These are phyloP conservation scores for Eupeodes luniger DNA, from an alignment of 2,888 invertebrate genomes.

Conservation along the genomic window DNA sequence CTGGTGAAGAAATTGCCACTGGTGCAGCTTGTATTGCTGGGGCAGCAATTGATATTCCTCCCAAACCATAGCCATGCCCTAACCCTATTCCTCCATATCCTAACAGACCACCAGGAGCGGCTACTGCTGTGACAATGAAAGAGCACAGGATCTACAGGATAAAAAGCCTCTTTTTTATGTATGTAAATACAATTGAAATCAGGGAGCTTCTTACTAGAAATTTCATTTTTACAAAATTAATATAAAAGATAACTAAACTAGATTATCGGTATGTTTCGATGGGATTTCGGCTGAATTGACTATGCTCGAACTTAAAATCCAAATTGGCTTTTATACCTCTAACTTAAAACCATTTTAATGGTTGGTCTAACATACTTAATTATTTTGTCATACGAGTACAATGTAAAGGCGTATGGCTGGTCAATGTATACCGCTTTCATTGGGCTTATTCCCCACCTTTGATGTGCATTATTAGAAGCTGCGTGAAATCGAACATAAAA, in stretches of 20 bases:
- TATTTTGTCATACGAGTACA: constrained; percentile 8
- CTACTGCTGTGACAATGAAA: constrained; percentile 77
- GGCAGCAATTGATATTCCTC: constrained; percentile 77
- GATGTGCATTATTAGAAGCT: constrained; percentile 49
- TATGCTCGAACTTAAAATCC: constrained; percentile 36
- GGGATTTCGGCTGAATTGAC: constrained; percentile 53
- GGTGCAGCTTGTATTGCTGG: constrained; percentile 79
- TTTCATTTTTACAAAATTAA: constrained; percentile 48
- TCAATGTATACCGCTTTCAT: constrained; percentile 50
- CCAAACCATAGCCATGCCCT: constrained; percentile 57
- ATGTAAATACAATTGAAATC: neutral
- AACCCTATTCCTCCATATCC: constrained; percentile 61
- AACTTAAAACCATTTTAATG: neutral
- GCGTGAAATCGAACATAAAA: constrained; percentile 30
- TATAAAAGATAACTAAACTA: neutral
- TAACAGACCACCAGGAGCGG: constrained; percentile 81
- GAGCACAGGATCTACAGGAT: constrained; percentile 79
- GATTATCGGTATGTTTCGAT: constrained; percentile 39
- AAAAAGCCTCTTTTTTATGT: neutral
- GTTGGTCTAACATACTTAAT: constrained; percentile 33
- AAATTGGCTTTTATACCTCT: constrained; percentile 67
- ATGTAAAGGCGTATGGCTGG: constrained; percentile 2
- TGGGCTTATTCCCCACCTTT: constrained; percentile 47
- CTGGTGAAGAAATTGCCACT: constrained; percentile 77
- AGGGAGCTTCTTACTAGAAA: constrained; percentile 51